These are phyloP conservation scores for Leptodactylus fallax DNA, from an alignment of 2,797 vertebrate genomes.

Conservation along the genomic window DNA sequence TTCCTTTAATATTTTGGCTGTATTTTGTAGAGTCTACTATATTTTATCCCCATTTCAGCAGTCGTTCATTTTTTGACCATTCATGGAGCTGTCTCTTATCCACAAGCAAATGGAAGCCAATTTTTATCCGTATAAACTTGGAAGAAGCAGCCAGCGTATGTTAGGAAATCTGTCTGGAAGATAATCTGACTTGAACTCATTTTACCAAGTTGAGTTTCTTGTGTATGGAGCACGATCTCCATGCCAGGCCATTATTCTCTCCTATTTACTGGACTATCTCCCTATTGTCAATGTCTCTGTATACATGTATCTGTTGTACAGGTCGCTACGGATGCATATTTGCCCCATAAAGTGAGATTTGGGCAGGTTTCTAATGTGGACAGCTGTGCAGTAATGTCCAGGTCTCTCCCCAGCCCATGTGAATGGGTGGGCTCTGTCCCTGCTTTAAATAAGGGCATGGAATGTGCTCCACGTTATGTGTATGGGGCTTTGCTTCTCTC, in stretches of 20 bases:
- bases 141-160: background rate
- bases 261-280: background rate
- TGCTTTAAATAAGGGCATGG: slow-evolving; percentile 84
- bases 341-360: background rate
- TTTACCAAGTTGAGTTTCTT: background rate
- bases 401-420: slow-evolving; percentile 1
- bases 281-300: background rate
- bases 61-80: slow-evolving; percentile 31
- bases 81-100: slow-evolving; percentile 46
- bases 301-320: background rate
- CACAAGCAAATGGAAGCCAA: background rate
- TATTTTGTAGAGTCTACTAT: no score
- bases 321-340: background rate
- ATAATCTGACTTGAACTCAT: background rate
- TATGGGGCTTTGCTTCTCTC: slow-evolving; percentile 72
- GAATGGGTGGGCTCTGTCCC: slow-evolving; percentile 74
- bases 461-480: slow-evolving; percentile 73
- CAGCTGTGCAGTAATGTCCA: background rate
- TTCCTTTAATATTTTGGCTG: no score
- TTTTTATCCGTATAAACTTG: slow-evolving; percentile 40
- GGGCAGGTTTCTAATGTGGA: no score
- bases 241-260: background rate
- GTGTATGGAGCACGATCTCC: background rate
- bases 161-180: background rate
- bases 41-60: background rate